Evolutionary conservation across 2,797 vertebrate genomes (phyloP), one percentile per base, ranked within the genome.

Genomic region (Gadopsis marmoratus): DNA sequence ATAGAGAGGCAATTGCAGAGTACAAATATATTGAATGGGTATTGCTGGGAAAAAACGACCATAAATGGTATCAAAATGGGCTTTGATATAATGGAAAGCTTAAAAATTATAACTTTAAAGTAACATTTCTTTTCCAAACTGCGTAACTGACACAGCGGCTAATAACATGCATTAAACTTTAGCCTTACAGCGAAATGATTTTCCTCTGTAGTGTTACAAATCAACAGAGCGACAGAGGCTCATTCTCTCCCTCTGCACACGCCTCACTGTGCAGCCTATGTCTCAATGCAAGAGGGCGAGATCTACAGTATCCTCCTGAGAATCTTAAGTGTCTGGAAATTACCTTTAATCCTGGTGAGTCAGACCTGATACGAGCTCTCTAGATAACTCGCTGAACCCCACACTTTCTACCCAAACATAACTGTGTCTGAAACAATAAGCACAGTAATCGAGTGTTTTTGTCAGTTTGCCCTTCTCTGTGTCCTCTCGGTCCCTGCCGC

Each of bases 331-430:
- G 56, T 74, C 47, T 65, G 50, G 53, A 75, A 82, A 75, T 71
- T 54, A 71, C 50, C 29, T 76, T 53, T 60, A 78, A 79, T 79
- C 58, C 70, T 75, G 55, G 29, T 59, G 62, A 79, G 26, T 45
- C 54, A 66, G 26, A 71, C 4, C 51, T 74, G 26, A 71, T 63
- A 65, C 16, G n/a, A 70, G 2, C 43, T 76, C 50, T 58, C 19
- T 17, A 43, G 54, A 51, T 62, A 83, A 78, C 41, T 43, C 39
- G 1, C 8, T 61, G 5, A 39, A 41, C 41, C 23, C 37, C 43
- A 54, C 9, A 33, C 39, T 67, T 67, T 65, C 12, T 13, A 21
- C 23, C 43, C 39, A 26, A 71, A 26, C 33, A 70, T 45, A 43
- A 56, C 41, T 58, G n/a, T 53, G 63, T 45, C 53, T 74, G 29